Conservation (phyloP, 2,797 vertebrate species). For the Loriculus beryllinus region DNA sequence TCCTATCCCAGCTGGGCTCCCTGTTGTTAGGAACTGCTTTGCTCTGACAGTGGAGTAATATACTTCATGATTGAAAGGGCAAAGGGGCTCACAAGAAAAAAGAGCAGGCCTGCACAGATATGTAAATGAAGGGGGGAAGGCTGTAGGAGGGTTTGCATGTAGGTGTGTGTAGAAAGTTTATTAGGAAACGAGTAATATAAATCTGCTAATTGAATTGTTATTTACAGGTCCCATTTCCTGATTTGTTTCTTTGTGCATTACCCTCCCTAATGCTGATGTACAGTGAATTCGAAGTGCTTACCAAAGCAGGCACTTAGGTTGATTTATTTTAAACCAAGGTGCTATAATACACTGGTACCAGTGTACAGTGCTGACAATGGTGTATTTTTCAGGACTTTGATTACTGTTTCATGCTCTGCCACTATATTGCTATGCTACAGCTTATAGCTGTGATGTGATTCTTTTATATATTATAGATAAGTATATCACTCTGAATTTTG, state of each 20-base stretch:
- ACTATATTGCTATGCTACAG: conserved; percentile 4
- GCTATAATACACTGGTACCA: neutral
- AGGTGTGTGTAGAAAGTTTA: conserved; percentile 62
- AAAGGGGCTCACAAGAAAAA: conserved; percentile 89
- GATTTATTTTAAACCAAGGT: conserved; percentile 46
- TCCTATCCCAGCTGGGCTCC: conserved; percentile 97
- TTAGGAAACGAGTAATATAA: conserved; percentile 62
- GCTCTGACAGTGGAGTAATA: conserved; percentile 99
- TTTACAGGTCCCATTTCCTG: conserved; percentile 50
- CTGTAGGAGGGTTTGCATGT: conserved; percentile 71
- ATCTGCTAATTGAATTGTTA: conserved; percentile 63
- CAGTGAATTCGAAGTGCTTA: conserved; percentile 38
- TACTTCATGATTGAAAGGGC: conserved; percentile 99
- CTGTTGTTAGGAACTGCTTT: conserved; percentile 97
- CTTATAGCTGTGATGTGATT: neutral
- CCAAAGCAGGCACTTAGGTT: conserved; percentile 50
- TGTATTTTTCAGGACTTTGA: conserved; percentile 47
- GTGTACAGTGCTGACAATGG: conserved; percentile 21
- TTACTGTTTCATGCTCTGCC: conserved; percentile 41
- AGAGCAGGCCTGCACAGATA: conserved; percentile 84
- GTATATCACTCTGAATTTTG: conserved; percentile 34
- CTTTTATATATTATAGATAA: conserved; percentile 30
- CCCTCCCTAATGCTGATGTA: neutral
- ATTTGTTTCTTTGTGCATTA: conserved; percentile 55
- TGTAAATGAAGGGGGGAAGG: conserved; percentile 86